Percentiles rank a stretch among this genome's conserved stretches.
Conservation (phyloP, 2,888 invertebrate genomes). For the Copidosoma aretas region DNA sequence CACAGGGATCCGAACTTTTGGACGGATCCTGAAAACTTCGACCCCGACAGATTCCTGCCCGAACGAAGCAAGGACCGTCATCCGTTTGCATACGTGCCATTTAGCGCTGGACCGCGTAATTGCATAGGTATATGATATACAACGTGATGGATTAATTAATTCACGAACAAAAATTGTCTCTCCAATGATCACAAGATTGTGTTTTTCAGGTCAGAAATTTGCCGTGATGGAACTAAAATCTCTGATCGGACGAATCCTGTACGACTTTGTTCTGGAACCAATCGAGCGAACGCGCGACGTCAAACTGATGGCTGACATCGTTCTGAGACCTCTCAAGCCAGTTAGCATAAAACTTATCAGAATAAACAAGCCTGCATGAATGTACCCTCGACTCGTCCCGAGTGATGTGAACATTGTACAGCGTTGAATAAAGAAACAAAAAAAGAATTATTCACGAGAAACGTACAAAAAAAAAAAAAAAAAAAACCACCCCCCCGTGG, state of each 20-base stretch:
- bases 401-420: no score
- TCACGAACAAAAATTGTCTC: background rate
- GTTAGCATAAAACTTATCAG: slow-evolving; percentile 26
- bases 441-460: background rate
- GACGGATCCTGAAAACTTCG: slow-evolving; percentile 24
- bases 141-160: background rate
- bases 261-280: slow-evolving; percentile 43
- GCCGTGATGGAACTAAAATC: slow-evolving; percentile 39
- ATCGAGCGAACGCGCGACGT: slow-evolving; percentile 37
- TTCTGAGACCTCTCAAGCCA: slow-evolving; percentile 29
- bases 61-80: slow-evolving; percentile 18
- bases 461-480: no score
- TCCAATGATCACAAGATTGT: background rate
- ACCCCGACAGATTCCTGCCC: slow-evolving; percentile 29
- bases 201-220: slow-evolving; percentile 32
- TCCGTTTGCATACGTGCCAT: slow-evolving; percentile 24
- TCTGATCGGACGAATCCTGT: slow-evolving; percentile 38
- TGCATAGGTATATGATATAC: slow-evolving; percentile 18
- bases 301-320: slow-evolving; percentile 31
- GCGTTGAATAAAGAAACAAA: no score
- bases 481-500: no score
- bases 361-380: slow-evolving; percentile 9
- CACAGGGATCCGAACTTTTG: slow-evolving; percentile 34
- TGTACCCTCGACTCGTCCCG: no score
- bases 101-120: slow-evolving; percentile 28